Conservation (phyloP, 2,888 invertebrate species). For the Caenorhabditis angaria region DNA sequence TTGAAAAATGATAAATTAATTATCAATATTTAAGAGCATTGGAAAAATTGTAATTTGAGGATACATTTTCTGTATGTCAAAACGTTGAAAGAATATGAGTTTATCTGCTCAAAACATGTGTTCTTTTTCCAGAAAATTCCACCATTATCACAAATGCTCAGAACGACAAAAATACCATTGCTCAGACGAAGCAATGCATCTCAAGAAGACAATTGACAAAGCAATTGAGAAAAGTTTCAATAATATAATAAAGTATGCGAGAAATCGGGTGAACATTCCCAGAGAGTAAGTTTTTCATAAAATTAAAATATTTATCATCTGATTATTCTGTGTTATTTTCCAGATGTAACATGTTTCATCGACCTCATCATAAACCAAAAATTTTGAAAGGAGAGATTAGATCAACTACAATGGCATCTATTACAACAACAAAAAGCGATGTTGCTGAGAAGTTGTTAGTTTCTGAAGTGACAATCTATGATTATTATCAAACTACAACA, state of each 20-base stretch:
- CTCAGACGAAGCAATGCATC: constrained; percentile 32
- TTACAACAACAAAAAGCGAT: not conserved
- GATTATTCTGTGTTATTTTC: not conserved
- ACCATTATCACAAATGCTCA: constrained; percentile 35
- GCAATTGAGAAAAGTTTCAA: constrained; percentile 34
- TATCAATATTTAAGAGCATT: too few species aligned
- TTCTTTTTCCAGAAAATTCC: constrained; percentile 22
- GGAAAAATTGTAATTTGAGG: too few species aligned
- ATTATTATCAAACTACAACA: not conserved
- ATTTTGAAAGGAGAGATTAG: not conserved
- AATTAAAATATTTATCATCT: not conserved
- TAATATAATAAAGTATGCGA: constrained; percentile 33
- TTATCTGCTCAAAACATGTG: not conserved
- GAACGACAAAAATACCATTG: constrained; percentile 27
- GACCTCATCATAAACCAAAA: constrained; percentile 18
- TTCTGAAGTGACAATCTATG: not conserved
- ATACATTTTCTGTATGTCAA: too few species aligned
- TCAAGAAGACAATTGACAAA: constrained; percentile 33
- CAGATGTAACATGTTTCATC: constrained; percentile 42
- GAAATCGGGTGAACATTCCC: constrained; percentile 30
- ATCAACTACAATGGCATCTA: not conserved
- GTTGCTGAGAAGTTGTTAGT: too few species aligned
- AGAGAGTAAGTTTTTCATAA: constrained; percentile 18
- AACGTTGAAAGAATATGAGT: not conserved
- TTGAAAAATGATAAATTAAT: not conserved